Conservation (phyloP, 2,797 vertebrate genomes). For the Cheirogaleus major region DNA sequence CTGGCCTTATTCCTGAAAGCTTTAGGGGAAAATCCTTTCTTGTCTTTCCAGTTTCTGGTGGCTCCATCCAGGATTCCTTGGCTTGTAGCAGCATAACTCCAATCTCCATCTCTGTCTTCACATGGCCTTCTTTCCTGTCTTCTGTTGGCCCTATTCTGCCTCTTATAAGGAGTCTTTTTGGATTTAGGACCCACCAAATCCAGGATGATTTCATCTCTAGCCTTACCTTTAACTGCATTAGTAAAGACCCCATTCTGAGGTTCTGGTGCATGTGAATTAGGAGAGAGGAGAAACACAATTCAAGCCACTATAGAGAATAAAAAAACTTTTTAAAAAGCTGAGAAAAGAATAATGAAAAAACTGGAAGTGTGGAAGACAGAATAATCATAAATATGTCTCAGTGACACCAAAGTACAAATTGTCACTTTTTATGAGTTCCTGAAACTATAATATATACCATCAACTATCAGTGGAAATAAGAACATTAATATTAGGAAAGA, state of each 20-base stretch:
- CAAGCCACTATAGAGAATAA: not conserved
- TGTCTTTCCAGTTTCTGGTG: too few relatives aligned
- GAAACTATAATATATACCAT: not conserved
- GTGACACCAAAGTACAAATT: not conserved
- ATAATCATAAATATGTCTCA: not conserved
- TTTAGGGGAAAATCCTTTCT: not conserved
- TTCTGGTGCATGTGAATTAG: not conserved
- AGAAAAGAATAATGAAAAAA: not conserved
- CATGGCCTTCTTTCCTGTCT: not conserved
- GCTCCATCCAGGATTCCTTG: not conserved
- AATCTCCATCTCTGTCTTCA: not conserved
- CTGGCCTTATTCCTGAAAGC: rapidly evolving
- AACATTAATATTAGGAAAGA: not conserved
- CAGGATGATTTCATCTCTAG: not conserved
- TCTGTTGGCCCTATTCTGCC: not conserved
- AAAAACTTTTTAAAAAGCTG: not conserved
- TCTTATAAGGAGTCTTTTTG: not conserved
- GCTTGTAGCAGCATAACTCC: too few relatives aligned
- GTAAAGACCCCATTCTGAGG: not conserved
- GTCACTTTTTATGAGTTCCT: not conserved
- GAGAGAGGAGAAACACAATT: not conserved
- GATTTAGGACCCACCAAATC: not conserved
- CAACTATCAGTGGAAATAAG: not conserved
- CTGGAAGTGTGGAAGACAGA: not conserved
- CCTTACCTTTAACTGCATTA: not conserved